Base-by-base conservation (phyloP, 1,140 invertebrate species). In the Microplitis demolitor region DNA sequence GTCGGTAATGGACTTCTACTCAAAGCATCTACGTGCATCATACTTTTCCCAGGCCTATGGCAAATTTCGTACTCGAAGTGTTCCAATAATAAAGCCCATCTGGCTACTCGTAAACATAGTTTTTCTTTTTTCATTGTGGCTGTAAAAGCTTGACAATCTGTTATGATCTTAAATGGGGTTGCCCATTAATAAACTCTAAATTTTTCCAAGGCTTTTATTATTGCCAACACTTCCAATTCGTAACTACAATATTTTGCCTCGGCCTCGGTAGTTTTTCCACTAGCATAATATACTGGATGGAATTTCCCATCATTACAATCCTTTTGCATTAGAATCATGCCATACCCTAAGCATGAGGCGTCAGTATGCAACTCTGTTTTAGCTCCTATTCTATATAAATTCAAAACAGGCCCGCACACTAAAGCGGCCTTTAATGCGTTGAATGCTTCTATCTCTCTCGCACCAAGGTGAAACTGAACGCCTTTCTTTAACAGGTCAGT, bases 141-240 rank as follows among this genome's bases (percentile, higher is more conserved):
- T 69, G 64, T 2, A 50, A 63, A 5, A 69, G 35, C 80, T 33
- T 77, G 70, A 73, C 84, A 87, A 72, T 87, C 85, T 1, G 83
- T 86, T 0, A 85, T 61, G 4, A 85, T 71, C 68, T 74, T 87
- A 68, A 85, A 86, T 3, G 66, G 45, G 16, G 79, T 78, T 0
- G 79, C 79, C 3, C 77, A 34, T n/a, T 85, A 60, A 72, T 85
- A 87, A n/a, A 79, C 71, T 1, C 79, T 51, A 66, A 80, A 82
- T 39, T 77, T 72, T 37, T 76, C 24, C 24, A 24, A 24, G 24
- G 24, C 24, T 2, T 24, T 24, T 24, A 24, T 24, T 24, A 24
- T 24, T 24, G 24, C 24, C 24, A 24, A 24, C 24, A 24, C 24
- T 24, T 24, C 24, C 24, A 24, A 2, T 24, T 24, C 24, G 24